phyloP scores from a whole-genome alignment of 2,797 vertebrate species.

The Phoebastria nigripes region DNA sequence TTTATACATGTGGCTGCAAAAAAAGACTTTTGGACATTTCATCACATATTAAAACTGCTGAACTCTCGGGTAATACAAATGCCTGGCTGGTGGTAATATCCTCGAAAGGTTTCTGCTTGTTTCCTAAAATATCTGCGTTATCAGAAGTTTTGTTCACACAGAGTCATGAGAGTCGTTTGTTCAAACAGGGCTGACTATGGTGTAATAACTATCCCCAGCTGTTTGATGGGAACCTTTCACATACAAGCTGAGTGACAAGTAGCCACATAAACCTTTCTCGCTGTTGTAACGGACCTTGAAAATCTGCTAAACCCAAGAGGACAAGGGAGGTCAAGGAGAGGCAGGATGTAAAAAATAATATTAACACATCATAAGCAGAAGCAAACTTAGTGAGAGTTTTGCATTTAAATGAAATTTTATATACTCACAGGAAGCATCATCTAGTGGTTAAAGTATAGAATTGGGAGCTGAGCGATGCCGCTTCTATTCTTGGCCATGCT shows the following conservation, averaged over 20 bases:
- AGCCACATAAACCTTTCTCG: not conserved
- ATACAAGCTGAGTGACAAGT: not conserved
- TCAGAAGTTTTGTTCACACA: not conserved
- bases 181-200: not conserved
- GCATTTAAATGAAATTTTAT: conserved; percentile 18
- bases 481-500: not conserved
- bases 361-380: not conserved
- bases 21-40: not conserved
- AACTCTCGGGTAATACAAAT: not conserved
- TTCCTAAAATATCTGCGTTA: not conserved
- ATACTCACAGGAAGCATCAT: conserved; percentile 3
- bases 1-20: not conserved
- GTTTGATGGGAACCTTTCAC: not conserved
- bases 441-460: not conserved
- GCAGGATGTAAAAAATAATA: conserved; percentile 12
- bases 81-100: not conserved
- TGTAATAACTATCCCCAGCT: not conserved
- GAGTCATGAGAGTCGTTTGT: not conserved
- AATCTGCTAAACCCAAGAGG: not conserved
- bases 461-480: not conserved
- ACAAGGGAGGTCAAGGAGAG: not conserved
- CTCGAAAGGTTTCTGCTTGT: not conserved
- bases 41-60: not conserved
- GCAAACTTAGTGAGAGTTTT: conserved; percentile 1
- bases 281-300: not conserved